phyloP scores from a whole-genome alignment of 2,888 invertebrate genomes.

The Loripinus fragilis region DNA sequence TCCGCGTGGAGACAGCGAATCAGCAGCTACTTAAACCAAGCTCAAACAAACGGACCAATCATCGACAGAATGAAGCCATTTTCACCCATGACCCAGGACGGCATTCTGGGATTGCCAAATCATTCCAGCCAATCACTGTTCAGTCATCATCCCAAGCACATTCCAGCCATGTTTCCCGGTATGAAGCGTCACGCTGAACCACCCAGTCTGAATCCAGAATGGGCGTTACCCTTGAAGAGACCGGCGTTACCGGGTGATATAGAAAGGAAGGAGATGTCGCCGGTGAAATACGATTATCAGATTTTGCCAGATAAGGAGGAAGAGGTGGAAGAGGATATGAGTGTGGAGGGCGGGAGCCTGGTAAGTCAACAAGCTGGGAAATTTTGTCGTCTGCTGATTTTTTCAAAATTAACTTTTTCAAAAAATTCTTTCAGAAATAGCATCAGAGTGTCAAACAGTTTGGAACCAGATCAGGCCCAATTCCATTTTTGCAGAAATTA shows the following conservation, averaged over 20 bases:
- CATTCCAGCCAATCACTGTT: slow-evolving; percentile 59
- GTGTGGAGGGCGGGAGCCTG: no score
- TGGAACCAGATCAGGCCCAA: no score
- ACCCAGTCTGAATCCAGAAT: slow-evolving; percentile 50
- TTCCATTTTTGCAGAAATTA: no score
- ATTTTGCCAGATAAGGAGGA: slow-evolving; percentile 18
- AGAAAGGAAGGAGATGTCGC: slow-evolving; percentile 14
- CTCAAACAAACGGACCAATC: slow-evolving; percentile 43
- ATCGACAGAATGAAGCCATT: slow-evolving; percentile 44
- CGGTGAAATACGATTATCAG: slow-evolving; percentile 35
- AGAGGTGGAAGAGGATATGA: not conserved
- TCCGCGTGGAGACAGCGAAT: slow-evolving; percentile 58
- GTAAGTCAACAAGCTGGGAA: no score
- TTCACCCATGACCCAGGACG: slow-evolving; percentile 10
- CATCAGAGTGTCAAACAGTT: no score
- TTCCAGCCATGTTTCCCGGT: slow-evolving; percentile 47
- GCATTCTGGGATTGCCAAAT: slow-evolving; percentile 33
- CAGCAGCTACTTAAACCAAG: slow-evolving; percentile 39
- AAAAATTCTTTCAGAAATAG: no score
- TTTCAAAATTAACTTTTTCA: no score
- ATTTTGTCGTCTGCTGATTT: no score
- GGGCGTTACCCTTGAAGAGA: slow-evolving; percentile 56
- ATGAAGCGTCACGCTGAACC: slow-evolving; percentile 62
- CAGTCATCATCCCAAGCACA: slow-evolving; percentile 44
- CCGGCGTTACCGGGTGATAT: slow-evolving; percentile 33